phyloP scores from a whole-genome alignment of 2,888 invertebrate species.

The Acanthococcus lagerstroemiae region DNA sequence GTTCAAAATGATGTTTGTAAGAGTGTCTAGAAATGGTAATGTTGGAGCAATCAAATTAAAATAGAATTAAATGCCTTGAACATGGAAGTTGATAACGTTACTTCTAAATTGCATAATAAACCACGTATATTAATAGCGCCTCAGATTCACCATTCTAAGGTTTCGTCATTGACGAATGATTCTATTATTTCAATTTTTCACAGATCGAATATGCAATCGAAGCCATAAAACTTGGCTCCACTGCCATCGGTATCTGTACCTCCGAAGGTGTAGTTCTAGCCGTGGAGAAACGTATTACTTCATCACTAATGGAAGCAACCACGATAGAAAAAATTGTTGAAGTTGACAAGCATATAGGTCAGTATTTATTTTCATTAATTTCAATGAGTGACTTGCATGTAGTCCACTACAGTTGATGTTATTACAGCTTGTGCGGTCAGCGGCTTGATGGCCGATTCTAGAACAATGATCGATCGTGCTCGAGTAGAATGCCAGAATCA shows the following conservation, averaged over 20 bases:
- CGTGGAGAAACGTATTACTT: slow-evolving; percentile 96
- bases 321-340: slow-evolving; percentile 99
- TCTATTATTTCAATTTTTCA: slow-evolving; percentile 41
- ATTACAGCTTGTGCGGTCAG: slow-evolving; percentile 77
- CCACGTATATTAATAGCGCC: neutral
- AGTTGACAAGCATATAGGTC: slow-evolving; percentile 89
- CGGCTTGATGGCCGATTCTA: slow-evolving; percentile 95
- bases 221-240: slow-evolving; percentile 97
- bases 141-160: neutral
- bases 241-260: slow-evolving; percentile 95
- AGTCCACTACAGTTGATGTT: neutral
- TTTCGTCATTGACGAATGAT: neutral
- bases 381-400: neutral
- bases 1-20: no score
- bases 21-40: no score
- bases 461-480: slow-evolving; percentile 86
- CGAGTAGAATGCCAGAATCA: slow-evolving; percentile 95
- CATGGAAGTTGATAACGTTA: no score
- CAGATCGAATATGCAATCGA: slow-evolving; percentile 99
- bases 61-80: neutral
- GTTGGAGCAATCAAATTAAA: no score
- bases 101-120: no score
- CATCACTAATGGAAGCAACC: slow-evolving; percentile 88
- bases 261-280: slow-evolving; percentile 93
- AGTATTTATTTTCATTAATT: slow-evolving; percentile 16